These are phyloP conservation scores for Hirtodrosophila alboralis DNA, from an alignment of 2,888 invertebrate species.

Conservation along the genomic window DNA sequence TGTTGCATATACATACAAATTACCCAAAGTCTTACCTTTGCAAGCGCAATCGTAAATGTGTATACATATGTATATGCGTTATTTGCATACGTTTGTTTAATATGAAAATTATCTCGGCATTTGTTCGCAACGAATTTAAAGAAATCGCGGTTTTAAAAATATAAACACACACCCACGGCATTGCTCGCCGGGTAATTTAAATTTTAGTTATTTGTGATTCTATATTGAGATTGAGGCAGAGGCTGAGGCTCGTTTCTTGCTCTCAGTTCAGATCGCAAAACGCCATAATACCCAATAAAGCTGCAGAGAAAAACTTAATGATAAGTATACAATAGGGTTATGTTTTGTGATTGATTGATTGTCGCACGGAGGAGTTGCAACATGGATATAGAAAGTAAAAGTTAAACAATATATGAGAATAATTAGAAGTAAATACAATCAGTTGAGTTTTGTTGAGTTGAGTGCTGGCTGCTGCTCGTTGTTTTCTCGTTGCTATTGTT, in stretches of 20 bases:
- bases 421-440: conserved; percentile 8
- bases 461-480: too few relatives aligned
- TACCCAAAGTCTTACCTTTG: conserved; percentile 84
- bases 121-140: conserved; percentile 81
- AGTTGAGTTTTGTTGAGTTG: conserved; percentile 6
- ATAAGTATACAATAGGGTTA: conserved; percentile 72
- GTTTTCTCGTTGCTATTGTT: conserved; percentile 4
- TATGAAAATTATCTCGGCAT: conserved; percentile 45
- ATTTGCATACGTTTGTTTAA: conserved; percentile 40
- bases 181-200: conserved; percentile 84
- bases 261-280: conserved; percentile 53
- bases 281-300: conserved; percentile 79
- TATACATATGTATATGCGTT: conserved; percentile 56
- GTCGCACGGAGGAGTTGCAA: conserved; percentile 34
- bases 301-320: conserved; percentile 83
- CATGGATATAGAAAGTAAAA: conserved; percentile 4
- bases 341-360: conserved; percentile 41
- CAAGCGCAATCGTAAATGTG: conserved; percentile 63
- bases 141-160: conserved; percentile 82
- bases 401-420: conserved; percentile 18
- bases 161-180: conserved; percentile 82
- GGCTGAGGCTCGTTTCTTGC: conserved; percentile 41
- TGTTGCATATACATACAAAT: conserved; percentile 48
- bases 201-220: conserved; percentile 51
- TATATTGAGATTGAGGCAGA: conserved; percentile 33